Evolutionary conservation across 2,888 invertebrate species (phyloP), one percentile per base, ranked within the genome.

Genomic region (Ichneumoninae sp.): DNA sequence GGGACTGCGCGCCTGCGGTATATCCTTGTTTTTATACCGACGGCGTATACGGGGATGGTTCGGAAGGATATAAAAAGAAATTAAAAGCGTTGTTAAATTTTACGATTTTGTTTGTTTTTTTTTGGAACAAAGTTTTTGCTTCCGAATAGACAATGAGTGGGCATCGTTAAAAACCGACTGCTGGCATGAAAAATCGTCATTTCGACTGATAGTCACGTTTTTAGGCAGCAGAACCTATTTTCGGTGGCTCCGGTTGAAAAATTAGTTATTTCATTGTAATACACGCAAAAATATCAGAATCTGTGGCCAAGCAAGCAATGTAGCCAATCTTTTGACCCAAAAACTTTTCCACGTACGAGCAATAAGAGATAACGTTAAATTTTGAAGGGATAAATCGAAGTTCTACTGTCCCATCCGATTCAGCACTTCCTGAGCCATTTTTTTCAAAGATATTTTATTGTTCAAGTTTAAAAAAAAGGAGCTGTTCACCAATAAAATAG

Each of bases 1-100:
- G 71, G 81, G 75, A 71, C 81, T 84, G 85, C 83, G 84, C 85
- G 85, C 82, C 74, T 74, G 7, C 44, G 75, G 69, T 50, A 50
- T 40, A 40, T 63, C n/a, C 65, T 52, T 70, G 22, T 63, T 47
- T 22, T 16, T 36, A 44, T 68, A 50, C 66, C 68, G n/a, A 36
- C 78, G 68, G 69, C 63, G 63, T 79, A 80, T 81, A 40, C 57
- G 30, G 7, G 4, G 33, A n/a, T 10, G 60, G 33, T 33, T 30
- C 63, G 6, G 63, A 33, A 33, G 30, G 33, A 63, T n/a, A 33
- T 33, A 63, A 33, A 30, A 26, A 0, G 30, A 33, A 63, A 63
- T 30, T 16, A 33, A 57, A 13, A 33, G n/a, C 30, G 26, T 63
- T 30, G n/a, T 33, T 63, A 63, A 26, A 30, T 33, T 63, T 63